phyloP scores from a whole-genome alignment of 2,797 vertebrate species.

The Gallinago stenura region DNA sequence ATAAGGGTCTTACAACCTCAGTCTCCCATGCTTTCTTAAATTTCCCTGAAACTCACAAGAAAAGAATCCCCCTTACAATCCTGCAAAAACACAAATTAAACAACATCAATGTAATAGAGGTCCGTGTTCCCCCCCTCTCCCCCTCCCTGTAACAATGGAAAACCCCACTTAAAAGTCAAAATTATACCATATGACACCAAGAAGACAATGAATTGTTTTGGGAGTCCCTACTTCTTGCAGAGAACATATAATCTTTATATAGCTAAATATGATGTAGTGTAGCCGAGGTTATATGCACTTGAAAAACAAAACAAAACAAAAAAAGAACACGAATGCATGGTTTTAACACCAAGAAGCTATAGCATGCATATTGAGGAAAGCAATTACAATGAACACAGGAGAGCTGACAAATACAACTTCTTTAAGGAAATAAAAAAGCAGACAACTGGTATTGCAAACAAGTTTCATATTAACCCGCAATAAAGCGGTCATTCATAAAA shows the following conservation, averaged over 20 bases:
- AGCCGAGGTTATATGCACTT: background rate
- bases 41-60: background rate
- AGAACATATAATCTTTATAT: background rate
- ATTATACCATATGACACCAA: background rate
- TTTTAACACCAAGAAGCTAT: background rate
- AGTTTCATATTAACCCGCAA: slow-evolving; percentile 44
- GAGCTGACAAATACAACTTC: slow-evolving; percentile 27
- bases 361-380: background rate
- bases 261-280: background rate
- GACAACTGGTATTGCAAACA: slow-evolving; percentile 12
- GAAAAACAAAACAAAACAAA: background rate
- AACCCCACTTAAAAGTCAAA: background rate
- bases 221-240: background rate
- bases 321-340: background rate
- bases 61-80: background rate
- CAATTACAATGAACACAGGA: slow-evolving; percentile 12
- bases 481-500: slow-evolving; percentile 42
- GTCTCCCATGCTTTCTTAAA: background rate
- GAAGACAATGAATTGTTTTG: background rate
- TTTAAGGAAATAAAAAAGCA: slow-evolving; percentile 3
- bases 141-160: background rate
- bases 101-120: background rate
- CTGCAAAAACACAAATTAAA: background rate
- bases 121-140: too few species aligned
- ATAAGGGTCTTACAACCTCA: background rate